These are phyloP conservation scores for Seriola aureovittata DNA, from an alignment of 2,113 vertebrate genomes.

Conservation along the genomic window DNA sequence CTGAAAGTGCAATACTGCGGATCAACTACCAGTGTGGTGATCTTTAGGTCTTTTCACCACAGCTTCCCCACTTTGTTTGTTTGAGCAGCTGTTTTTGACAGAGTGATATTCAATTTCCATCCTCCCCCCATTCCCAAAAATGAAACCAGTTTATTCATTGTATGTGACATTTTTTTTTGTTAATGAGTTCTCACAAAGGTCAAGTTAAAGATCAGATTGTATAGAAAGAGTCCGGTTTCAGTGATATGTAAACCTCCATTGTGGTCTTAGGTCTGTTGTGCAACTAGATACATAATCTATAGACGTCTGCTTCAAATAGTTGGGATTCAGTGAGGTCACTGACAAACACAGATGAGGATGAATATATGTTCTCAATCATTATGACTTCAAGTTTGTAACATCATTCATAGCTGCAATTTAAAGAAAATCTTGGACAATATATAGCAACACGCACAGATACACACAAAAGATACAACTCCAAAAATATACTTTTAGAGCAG, in stretches of 20 bases:
- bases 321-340: background rate
- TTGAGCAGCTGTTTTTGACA: background rate
- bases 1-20: background rate
- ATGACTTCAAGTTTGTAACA: background rate
- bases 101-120: slow-evolving; percentile 2
- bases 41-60: background rate
- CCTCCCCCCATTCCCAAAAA: background rate
- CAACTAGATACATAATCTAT: slow-evolving; percentile 17
- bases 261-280: slow-evolving; percentile 8
- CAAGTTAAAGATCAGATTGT: slow-evolving; percentile 12
- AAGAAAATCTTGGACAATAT: too few relatives aligned
- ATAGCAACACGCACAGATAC: too few relatives aligned
- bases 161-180: background rate
- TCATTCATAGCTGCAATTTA: too few relatives aligned
- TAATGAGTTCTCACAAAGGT: background rate
- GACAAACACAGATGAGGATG: slow-evolving; percentile 1
- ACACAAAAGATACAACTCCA: background rate
- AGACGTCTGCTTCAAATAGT: background rate
- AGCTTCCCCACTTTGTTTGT: background rate
- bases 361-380: background rate
- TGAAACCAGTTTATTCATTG: background rate
- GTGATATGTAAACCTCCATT: slow-evolving; percentile 45
- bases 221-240: slow-evolving; percentile 48
- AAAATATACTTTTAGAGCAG: background rate
- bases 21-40: background rate